These are phyloP conservation scores for Nymphicus hollandicus DNA, from an alignment of 2,113 vertebrate species.

Conservation along the genomic window DNA sequence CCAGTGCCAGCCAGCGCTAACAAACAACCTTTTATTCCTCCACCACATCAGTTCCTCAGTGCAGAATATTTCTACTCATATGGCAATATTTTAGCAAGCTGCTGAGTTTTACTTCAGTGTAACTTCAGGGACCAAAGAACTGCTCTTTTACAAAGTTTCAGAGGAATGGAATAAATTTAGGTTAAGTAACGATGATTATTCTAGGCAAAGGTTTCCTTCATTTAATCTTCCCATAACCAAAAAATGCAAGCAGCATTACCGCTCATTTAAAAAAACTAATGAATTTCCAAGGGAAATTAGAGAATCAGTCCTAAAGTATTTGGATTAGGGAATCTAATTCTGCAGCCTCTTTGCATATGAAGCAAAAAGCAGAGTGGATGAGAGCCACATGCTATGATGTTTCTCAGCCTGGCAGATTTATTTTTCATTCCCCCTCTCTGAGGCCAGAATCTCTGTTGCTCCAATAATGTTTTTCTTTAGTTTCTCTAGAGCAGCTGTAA, in stretches of 20 bases:
- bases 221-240: constrained; percentile 66
- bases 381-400: not conserved
- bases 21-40: constrained; percentile 69
- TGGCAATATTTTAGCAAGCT: constrained; percentile 72
- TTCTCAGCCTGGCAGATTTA: not conserved
- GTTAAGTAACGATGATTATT: constrained; percentile 51
- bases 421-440: not conserved
- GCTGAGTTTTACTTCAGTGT: constrained; percentile 65
- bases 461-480: not conserved
- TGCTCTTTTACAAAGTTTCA: constrained; percentile 53
- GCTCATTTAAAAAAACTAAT: constrained; percentile 59
- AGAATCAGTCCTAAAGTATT: constrained; percentile 54
- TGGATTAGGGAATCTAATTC: constrained; percentile 59
- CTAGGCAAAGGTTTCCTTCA: constrained; percentile 67
- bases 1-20: constrained; percentile 57
- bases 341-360: constrained; percentile 11
- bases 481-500: not conserved
- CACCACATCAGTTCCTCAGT: constrained; percentile 49
- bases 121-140: constrained; percentile 57
- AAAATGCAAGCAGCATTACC: constrained; percentile 58
- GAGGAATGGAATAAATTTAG: constrained; percentile 63
- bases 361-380: constrained; percentile 14
- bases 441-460: not conserved
- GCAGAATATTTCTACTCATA: constrained; percentile 60
- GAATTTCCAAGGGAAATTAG: constrained; percentile 69